Base-by-base conservation (phyloP, 2,797 vertebrate genomes). In the Enteromius afrohamiltoni region DNA sequence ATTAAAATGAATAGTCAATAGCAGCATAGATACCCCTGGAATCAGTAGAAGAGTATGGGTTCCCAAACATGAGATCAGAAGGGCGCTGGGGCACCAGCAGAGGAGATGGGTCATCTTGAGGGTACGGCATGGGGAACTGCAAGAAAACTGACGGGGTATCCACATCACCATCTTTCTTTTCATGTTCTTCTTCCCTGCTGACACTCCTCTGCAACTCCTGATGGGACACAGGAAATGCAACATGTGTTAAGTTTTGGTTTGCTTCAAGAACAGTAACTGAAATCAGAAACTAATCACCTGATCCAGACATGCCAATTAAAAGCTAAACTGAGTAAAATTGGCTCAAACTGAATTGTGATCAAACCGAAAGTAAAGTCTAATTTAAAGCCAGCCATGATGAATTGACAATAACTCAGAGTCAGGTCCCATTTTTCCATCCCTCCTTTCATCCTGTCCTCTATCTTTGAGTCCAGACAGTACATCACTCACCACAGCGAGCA, bases 51-150 rank as follows among this genome's bases (percentile, higher is more conserved):
- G 93, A 92, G 62, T 99, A 99, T 10, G 98, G 98, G 88, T 99
- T 99, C 85, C 97, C 97, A 90, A 95, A 99, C 1, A 97, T 96
- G 90, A 99, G 91, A 87, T 96, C 93, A 76, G 95, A 95, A 21
- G 96, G 93, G 82, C 95, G 94, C 86, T 93, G 91, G 83, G 97
- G 93, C 79, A 97, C 93, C 86, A 95, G 90, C 77, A 96, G 92
- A 67, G 96, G 91, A 1, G 91, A 93, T n/a, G 94, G 94, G 40
- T 91, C 92, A 23, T 97, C 96, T 88, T 96, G 96, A 37, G 93
- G 88, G 83, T 96, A 96, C 0, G 96, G 94, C 85, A 94, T 93
- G 3, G 94, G 95, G 92, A 95, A 96, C 90, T 96, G 96, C 89
- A 95, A 91, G 79, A 94, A 93, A 90, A 95, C 92, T 83, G 93